Conservation (phyloP, 2,888 invertebrate genomes). For the Acrobasis suavella region DNA sequence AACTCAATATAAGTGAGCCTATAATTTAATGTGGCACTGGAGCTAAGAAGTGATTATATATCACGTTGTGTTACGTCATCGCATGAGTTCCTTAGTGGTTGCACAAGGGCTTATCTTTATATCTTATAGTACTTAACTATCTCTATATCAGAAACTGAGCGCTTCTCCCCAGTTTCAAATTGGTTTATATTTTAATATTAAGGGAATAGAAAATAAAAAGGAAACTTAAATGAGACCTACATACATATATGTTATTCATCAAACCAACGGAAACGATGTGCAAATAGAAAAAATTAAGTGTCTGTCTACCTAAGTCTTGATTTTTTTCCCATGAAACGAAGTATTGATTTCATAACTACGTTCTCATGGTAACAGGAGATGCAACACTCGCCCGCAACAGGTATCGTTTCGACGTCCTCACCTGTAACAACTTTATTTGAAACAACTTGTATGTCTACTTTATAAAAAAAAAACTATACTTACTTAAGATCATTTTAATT, state of each 20-base stretch:
- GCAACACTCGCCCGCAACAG: conserved; percentile 36
- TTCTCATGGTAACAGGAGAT: conserved; percentile 60
- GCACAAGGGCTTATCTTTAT: conserved; percentile 1
- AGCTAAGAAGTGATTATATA: conserved; percentile 1
- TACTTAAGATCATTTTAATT: no score
- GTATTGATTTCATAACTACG: conserved; percentile 45
- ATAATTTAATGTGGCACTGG: background rate
- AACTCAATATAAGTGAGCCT: no score
- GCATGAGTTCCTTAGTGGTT: background rate
- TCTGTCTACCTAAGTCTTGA: background rate
- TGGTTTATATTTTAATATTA: no score
- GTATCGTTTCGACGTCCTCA: conserved; percentile 42
- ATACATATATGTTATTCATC: no score
- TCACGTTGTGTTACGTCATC: background rate
- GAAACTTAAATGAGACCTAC: no score
- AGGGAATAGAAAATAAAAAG: no score
- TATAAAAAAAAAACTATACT: no score
- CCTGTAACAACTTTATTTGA: conserved; percentile 19
- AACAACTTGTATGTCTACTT: background rate
- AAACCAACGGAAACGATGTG: background rate
- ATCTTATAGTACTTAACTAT: background rate
- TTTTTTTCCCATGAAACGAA: conserved; percentile 38
- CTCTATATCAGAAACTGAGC: background rate
- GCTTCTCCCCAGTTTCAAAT: no score
- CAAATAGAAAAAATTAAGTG: background rate